Percentiles rank a stretch among this genome's conserved stretches.
Conservation (phyloP, 2,797 vertebrate species). For the Tenualosa thibaudeaui region DNA sequence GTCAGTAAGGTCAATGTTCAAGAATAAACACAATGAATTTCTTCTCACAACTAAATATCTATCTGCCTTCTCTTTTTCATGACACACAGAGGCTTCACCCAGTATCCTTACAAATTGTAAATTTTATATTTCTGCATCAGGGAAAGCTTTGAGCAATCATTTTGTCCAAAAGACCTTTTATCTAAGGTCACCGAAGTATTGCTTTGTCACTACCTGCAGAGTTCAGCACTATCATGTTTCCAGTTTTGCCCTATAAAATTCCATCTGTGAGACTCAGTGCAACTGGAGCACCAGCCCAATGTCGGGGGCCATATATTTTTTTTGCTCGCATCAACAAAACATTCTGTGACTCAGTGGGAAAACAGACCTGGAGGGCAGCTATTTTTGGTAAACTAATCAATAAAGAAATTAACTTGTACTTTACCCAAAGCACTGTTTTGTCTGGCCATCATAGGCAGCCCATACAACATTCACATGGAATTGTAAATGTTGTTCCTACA, state of each 20-base stretch:
- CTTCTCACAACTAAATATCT: too few relatives aligned
- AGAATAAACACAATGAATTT: too few relatives aligned
- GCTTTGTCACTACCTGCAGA: constrained; percentile 15
- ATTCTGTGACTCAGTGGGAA: not conserved
- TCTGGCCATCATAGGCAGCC: not conserved
- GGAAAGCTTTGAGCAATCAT: not conserved
- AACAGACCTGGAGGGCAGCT: not conserved
- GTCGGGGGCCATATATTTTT: not conserved
- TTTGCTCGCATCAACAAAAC: not conserved
- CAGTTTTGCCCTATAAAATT: not conserved
- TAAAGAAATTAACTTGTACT: not conserved
- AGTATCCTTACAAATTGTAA: too few relatives aligned
- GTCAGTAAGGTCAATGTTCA: not conserved
- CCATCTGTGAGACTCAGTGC: not conserved
- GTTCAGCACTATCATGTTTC: constrained; percentile 12
- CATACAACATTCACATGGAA: not conserved
- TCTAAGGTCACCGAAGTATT: constrained; percentile 1
- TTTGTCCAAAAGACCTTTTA: not conserved
- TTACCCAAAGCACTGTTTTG: not conserved
- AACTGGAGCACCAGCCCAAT: constrained; percentile 2
- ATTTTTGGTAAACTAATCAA: too few relatives aligned
- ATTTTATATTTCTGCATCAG: not conserved
- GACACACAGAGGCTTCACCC: not conserved
- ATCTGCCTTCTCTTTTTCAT: too few relatives aligned
- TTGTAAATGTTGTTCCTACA: not conserved